phyloP scores from a whole-genome alignment of 2,888 invertebrate genomes.

The Cryptocephalus primarius region DNA sequence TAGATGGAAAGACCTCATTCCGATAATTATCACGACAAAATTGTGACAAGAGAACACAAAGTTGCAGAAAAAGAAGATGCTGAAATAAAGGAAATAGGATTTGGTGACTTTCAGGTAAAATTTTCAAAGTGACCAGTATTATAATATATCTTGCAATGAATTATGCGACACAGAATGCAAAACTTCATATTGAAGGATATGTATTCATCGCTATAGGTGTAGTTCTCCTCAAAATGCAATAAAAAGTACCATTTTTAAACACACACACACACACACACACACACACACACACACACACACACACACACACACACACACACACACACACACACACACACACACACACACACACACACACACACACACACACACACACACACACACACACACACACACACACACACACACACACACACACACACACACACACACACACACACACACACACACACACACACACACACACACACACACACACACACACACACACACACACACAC shows the following conservation, averaged over 20 bases:
- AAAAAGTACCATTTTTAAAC: not conserved
- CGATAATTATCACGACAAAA: constrained; percentile 5
- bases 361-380: constrained; percentile 1
- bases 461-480: constrained; percentile 1
- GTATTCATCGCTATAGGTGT: not conserved
- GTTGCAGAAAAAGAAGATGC: not conserved
- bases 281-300: constrained; percentile 1
- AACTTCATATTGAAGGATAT: too few relatives aligned
- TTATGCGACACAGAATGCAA: too few relatives aligned
- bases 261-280: not conserved
- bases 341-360: constrained; percentile 1
- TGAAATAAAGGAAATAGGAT: too few relatives aligned
- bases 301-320: constrained; percentile 1
- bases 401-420: constrained; percentile 1
- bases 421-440: constrained; percentile 1
- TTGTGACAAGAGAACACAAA: constrained; percentile 7
- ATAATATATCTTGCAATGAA: too few relatives aligned
- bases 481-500: constrained; percentile 1
- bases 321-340: constrained; percentile 1
- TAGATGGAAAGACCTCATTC: constrained; percentile 3
- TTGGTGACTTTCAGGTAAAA: too few relatives aligned
- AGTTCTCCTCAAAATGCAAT: too few relatives aligned
- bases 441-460: constrained; percentile 1
- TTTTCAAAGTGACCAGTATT: too few relatives aligned
- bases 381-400: constrained; percentile 1